Percentiles rank a stretch among this genome's conserved stretches.
These are phyloP conservation scores for Xiphorhynchus elegans DNA, from an alignment of 2,113 vertebrate species.

Conservation along the genomic window DNA sequence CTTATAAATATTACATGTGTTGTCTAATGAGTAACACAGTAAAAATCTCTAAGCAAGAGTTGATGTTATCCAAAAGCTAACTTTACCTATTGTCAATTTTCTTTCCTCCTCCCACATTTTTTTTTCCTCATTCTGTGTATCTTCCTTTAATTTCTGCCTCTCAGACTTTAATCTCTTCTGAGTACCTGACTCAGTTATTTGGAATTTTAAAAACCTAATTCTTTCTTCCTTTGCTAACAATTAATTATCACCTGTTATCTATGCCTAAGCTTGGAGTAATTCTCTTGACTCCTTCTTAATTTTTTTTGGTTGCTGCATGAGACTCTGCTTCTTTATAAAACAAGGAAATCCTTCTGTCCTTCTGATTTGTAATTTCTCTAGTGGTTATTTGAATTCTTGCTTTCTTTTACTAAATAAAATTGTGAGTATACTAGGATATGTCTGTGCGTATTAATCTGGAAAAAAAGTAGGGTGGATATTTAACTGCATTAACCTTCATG, in stretches of 20 bases:
- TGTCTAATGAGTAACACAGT: neutral
- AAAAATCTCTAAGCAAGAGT: neutral
- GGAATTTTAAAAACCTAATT: neutral
- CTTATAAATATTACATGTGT: neutral
- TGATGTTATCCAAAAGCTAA: neutral
- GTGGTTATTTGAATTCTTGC: neutral
- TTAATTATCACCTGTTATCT: slow-evolving; percentile 55
- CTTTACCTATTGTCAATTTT: neutral
- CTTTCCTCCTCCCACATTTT: neutral
- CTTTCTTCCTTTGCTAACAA: slow-evolving; percentile 16
- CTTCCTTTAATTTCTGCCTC: slow-evolving; percentile 1
- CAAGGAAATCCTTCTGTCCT: slow-evolving; percentile 21
- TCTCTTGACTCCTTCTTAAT: slow-evolving; percentile 11
- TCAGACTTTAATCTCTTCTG: neutral
- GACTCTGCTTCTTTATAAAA: slow-evolving; percentile 31
- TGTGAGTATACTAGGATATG: neutral
- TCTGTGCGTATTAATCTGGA: neutral
- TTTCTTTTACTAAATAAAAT: slow-evolving; percentile 6
- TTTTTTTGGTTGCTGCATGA: neutral
- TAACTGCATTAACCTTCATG: neutral
- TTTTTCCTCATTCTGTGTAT: neutral
- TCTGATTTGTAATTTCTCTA: slow-evolving; percentile 28
- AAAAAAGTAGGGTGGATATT: neutral
- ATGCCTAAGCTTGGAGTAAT: slow-evolving; percentile 1
- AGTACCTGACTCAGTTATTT: neutral